Evolutionary conservation across 2,888 invertebrate genomes (phyloP).

Genomic region (Stratiomys singularior): DNA sequence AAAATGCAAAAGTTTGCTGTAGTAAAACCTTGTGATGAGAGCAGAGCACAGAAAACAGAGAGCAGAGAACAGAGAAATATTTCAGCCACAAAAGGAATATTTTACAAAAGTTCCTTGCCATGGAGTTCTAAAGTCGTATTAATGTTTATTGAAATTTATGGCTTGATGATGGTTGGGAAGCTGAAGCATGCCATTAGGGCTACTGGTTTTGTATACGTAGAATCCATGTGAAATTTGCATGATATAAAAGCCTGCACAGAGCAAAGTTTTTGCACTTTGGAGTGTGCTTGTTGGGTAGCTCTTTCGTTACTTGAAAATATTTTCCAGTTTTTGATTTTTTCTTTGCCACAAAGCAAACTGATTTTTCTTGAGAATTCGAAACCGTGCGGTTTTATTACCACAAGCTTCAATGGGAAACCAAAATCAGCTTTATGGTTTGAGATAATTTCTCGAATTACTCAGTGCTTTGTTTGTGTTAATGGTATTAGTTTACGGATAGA

Average conservation of each 20-base stretch:
- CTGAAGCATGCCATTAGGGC: neutral
- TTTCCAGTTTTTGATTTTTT: too few relatives aligned
- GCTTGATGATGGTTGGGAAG: constrained; percentile 31
- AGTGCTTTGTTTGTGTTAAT: too few relatives aligned
- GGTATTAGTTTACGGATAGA: too few relatives aligned
- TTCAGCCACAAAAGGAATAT: constrained; percentile 32
- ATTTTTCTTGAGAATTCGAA: too few relatives aligned
- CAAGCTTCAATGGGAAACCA: too few relatives aligned
- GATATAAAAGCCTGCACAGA: neutral
- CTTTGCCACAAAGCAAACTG: too few relatives aligned
- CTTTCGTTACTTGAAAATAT: too few relatives aligned
- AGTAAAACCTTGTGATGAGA: constrained; percentile 22
- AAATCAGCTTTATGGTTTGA: too few relatives aligned
- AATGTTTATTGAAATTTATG: constrained; percentile 44
- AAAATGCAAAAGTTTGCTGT: constrained; percentile 20
- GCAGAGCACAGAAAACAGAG: too few relatives aligned
- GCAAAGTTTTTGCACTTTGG: neutral
- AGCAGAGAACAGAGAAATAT: constrained; percentile 11
- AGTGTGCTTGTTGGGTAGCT: neutral
- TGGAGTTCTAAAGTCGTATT: constrained; percentile 43
- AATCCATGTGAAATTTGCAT: neutral
- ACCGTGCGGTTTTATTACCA: too few relatives aligned
- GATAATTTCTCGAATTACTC: too few relatives aligned
- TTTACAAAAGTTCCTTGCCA: constrained; percentile 28
- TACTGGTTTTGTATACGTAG: neutral